These are phyloP conservation scores for Polymixis lichenea DNA, from an alignment of 2,888 invertebrate species.

Conservation along the genomic window DNA sequence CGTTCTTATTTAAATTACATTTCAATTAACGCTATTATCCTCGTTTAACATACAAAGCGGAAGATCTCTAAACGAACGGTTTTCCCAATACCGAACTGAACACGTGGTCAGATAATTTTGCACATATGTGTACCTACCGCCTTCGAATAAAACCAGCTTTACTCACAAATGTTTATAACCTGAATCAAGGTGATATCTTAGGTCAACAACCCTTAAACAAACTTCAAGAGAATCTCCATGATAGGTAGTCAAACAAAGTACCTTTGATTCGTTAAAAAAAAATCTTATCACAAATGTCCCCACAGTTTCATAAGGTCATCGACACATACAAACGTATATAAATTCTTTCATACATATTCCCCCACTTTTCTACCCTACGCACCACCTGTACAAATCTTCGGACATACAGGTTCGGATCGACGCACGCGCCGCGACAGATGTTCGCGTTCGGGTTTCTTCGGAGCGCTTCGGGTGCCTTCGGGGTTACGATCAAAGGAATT, in stretches of 20 bases:
- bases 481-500: constrained; percentile 49
- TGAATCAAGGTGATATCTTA: constrained; percentile 42
- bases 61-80: background rate
- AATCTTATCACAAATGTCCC: constrained; percentile 57
- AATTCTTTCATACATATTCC: constrained; percentile 61
- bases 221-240: constrained; percentile 3
- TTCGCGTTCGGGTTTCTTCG: constrained; percentile 68
- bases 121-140: constrained; percentile 11
- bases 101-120: constrained; percentile 25
- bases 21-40: background rate
- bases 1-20: background rate
- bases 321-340: constrained; percentile 61
- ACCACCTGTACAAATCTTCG: constrained; percentile 72
- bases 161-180: constrained; percentile 8
- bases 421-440: constrained; percentile 77
- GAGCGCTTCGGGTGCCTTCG: constrained; percentile 59
- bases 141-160: constrained; percentile 4
- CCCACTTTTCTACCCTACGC: constrained; percentile 61
- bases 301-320: constrained; percentile 59
- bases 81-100: background rate
- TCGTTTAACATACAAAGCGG: background rate
- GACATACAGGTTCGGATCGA: constrained; percentile 66
- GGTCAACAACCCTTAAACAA: constrained; percentile 34
- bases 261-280: constrained; percentile 16
- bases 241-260: constrained; percentile 31